Conservation (phyloP, 2,113 vertebrate species). For the Tetrax tetrax region DNA sequence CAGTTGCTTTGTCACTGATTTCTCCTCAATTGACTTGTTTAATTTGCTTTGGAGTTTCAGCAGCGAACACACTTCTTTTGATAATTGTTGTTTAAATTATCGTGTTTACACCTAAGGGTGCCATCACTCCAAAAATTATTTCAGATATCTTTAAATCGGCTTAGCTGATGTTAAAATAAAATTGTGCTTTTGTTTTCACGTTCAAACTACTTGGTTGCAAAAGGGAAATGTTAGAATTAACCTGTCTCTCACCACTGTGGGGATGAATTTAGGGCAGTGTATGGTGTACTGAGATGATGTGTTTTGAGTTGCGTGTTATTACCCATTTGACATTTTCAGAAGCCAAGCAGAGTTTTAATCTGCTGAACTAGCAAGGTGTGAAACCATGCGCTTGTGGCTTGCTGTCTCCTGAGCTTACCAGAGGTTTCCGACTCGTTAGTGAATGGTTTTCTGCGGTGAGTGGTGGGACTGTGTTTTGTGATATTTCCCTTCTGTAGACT, state of each 20-base stretch:
- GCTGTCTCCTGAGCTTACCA: background rate
- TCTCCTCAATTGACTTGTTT: background rate
- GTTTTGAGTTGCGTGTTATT: background rate
- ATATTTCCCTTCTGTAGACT: background rate
- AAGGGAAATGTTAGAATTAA: background rate
- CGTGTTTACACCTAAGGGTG: background rate
- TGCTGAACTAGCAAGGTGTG: background rate
- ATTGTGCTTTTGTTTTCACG: background rate
- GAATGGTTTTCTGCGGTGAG: background rate
- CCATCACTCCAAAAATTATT: background rate
- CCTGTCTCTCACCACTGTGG: background rate
- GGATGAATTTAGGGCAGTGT: background rate
- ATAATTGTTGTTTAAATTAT: background rate
- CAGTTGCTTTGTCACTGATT: background rate
- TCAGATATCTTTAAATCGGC: background rate
- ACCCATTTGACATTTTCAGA: background rate
- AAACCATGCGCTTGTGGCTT: background rate
- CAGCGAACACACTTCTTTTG: background rate
- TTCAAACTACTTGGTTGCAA: background rate
- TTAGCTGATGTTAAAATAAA: background rate
- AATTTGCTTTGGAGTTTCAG: background rate
- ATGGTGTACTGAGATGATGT: background rate
- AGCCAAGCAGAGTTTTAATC: background rate
- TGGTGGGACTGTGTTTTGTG: background rate
- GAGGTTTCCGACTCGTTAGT: background rate